These are phyloP conservation scores for Tenebrosternarchus preto DNA, from an alignment of 2,113 vertebrate genomes.

Conservation along the genomic window DNA sequence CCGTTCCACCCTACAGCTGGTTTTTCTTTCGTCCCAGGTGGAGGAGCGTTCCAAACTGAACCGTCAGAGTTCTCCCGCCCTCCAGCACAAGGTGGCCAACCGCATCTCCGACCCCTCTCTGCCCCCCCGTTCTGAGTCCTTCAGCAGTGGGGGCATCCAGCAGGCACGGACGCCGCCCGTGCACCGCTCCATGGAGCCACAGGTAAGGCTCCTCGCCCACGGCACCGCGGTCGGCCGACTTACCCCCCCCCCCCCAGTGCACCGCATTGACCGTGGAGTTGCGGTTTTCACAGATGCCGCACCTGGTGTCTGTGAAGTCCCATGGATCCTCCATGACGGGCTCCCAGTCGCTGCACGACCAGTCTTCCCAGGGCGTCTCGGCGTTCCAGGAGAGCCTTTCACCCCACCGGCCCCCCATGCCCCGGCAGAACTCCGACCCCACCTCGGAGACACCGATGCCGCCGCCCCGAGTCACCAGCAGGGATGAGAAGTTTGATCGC, in stretches of 20 bases:
- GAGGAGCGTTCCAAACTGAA: constrained; percentile 87
- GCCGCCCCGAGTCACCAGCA: constrained; percentile 83
- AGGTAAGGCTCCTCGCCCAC: constrained; percentile 75
- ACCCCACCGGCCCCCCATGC: constrained; percentile 94
- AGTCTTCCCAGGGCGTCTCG: constrained; percentile 89
- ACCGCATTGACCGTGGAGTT: background rate
- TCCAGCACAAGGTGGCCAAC: constrained; percentile 96
- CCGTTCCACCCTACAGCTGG: background rate
- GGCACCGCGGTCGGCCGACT: background rate
- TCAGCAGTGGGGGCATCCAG: constrained; percentile 94
- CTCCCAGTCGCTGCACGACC: constrained; percentile 96
- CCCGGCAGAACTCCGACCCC: constrained; percentile 98
- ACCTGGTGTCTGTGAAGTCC: constrained; percentile 95
- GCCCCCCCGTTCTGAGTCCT: constrained; percentile 95
- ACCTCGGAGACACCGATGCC: constrained; percentile 95
- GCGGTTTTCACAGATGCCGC: constrained; percentile 76
- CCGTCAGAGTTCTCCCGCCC: constrained; percentile 85
- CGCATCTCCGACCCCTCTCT: constrained; percentile 95
- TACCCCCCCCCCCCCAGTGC: too few species aligned
- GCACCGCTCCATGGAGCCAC: constrained; percentile 90
- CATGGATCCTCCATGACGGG: constrained; percentile 91
- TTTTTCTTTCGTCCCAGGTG: constrained; percentile 72
- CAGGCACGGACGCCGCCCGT: constrained; percentile 91
- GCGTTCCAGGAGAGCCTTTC: constrained; percentile 91
- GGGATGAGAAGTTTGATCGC: constrained; percentile 91